Evolutionary conservation across 1,140 invertebrate genomes (phyloP).

Genomic region (Formica selysi): DNA sequence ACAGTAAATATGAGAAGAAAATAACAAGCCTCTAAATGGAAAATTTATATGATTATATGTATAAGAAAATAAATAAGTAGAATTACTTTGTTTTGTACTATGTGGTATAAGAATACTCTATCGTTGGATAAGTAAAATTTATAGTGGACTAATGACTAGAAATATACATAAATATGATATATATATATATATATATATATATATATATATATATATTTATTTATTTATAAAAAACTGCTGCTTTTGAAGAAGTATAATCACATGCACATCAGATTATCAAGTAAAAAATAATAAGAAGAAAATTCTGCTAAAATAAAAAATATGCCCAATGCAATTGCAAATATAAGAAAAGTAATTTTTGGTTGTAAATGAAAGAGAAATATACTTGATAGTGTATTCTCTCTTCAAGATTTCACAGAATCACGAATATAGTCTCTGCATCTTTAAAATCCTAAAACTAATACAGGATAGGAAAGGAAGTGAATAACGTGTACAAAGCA

Average conservation of each 20-base stretch:
- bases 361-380: background rate
- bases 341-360: background rate
- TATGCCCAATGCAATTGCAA: background rate
- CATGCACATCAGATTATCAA: background rate
- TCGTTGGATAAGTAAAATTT: background rate
- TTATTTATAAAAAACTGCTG: background rate
- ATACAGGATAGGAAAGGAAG: slow-evolving; percentile 40
- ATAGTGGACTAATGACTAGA: background rate
- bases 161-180: background rate
- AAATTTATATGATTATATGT: background rate
- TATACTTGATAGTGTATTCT: background rate
- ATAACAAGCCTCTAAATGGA: background rate
- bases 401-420: background rate
- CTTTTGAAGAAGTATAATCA: background rate
- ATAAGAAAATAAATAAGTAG: background rate
- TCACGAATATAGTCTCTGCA: background rate
- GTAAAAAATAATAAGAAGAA: background rate
- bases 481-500: slow-evolving; percentile 52
- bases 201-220: no score
- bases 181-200: background rate
- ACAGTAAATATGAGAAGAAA: background rate
- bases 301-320: background rate
- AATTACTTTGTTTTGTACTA: background rate
- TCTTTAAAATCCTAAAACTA: slow-evolving; percentile 10
- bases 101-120: background rate